Percentiles rank a stretch among this genome's conserved stretches.
These are phyloP conservation scores for Metellina segmentata DNA, from an alignment of 2,888 invertebrate species.

Conservation along the genomic window DNA sequence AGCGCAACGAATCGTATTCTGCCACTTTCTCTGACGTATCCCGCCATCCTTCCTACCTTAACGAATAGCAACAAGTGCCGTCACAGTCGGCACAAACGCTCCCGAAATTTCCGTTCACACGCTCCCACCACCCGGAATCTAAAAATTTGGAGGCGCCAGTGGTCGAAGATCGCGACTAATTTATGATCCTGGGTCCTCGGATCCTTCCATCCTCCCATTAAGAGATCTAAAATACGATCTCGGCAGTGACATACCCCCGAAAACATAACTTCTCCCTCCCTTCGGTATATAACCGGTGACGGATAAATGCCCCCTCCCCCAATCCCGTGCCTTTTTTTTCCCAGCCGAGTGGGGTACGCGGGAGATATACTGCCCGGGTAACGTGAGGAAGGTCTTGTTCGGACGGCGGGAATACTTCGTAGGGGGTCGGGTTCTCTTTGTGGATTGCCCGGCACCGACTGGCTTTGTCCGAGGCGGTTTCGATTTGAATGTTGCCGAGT, in stretches of 20 bases:
- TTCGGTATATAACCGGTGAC: conserved; percentile 30
- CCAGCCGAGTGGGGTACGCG: neutral
- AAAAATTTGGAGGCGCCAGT: conserved; percentile 73
- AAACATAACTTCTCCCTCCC: conserved; percentile 49
- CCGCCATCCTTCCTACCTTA: neutral
- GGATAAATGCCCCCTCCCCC: conserved; percentile 12
- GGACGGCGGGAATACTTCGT: conserved; percentile 40
- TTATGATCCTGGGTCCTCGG: conserved; percentile 47
- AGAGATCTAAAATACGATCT: conserved; percentile 71
- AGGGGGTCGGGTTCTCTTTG: conserved; percentile 40
- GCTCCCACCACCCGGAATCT: conserved; percentile 47
- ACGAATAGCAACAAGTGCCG: neutral
- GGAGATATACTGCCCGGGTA: conserved; percentile 22
- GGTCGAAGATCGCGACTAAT: conserved; percentile 61
- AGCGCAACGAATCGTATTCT: neutral
- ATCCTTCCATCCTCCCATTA: conserved; percentile 59
- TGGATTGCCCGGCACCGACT: neutral
- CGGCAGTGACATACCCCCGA: conserved; percentile 65
- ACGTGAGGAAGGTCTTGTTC: conserved; percentile 69
- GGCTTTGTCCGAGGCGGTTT: conserved; percentile 1
- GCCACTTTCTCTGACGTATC: neutral
- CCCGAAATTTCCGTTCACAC: conserved; percentile 52
- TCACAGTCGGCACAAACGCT: conserved; percentile 15
- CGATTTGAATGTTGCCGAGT: neutral
- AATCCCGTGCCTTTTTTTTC: no score